Evolutionary conservation across 64 coral and sea anemone genomes (phyloP), one percentile per base, ranked within the genome.

Genomic region (Stylophora pistillata): DNA sequence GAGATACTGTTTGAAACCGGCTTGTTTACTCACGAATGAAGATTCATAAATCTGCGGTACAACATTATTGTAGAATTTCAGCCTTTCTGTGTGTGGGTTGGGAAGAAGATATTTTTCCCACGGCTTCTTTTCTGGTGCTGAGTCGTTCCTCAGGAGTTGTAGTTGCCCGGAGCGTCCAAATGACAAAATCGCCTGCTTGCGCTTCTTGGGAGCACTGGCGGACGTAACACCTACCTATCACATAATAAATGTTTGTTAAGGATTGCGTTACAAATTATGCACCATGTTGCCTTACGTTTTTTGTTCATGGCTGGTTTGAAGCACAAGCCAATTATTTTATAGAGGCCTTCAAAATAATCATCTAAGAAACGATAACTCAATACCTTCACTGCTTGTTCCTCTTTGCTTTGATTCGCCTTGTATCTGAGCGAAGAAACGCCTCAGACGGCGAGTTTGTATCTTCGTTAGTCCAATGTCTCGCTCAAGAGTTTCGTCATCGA

Each of bases 1-100:
- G 20, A 77, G 89, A 82, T 91, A 86, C 79, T 73, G 74, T 20
- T 76, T 91, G 78, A 91, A 77, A 55, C 79, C 89, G 73, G 80
- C 65, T 91, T 91, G 79, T 55, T 91, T 91, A 37, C 84, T 58
- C 30, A 57, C 70, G 85, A 85, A 85, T 11, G 81, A 33, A 64
- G 89, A 91, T 52, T 91, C 71, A 72, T 91, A 91, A 86, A 91
- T 85, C 80, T 85, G 89, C n/a, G 9, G 70, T 28, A 85, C 71
- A 85, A 87, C 71, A 23, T 20, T 86, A 55, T 86, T 86, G 37
- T 56, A 86, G 72, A 73, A 86, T 55, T 55, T 86, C 83, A 86
- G 55, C 30, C 30, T 73, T 26, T 69, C 56, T 17, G 64, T 72
- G 20, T 57, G 83, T 73, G 83, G 17, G n/a, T 73, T 86, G 52